A percentile compares a stretch with the other conserved stretches of the same genome.
These are phyloP conservation scores for Pteropus rufus DNA, from an alignment of 2,797 vertebrate genomes.

Conservation along the genomic window DNA sequence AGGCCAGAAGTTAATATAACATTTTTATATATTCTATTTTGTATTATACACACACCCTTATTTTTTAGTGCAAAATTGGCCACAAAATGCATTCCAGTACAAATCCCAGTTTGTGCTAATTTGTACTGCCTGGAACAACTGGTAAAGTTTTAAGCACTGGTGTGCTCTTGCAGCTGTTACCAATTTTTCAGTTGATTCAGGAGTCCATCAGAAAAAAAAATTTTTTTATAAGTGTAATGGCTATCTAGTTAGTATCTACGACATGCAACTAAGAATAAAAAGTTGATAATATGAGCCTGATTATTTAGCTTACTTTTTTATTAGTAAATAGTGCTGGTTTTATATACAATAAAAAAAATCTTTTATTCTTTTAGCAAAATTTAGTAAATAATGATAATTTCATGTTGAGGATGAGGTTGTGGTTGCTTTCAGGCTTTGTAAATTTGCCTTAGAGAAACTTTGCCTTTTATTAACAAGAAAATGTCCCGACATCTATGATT, in stretches of 20 bases:
- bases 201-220: neutral
- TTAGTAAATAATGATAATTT: neutral
- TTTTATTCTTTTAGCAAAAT: constrained; percentile 1
- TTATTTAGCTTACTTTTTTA: neutral
- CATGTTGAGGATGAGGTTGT: neutral
- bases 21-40: neutral
- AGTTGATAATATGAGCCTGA: neutral
- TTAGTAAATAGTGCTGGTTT: neutral
- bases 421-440: neutral
- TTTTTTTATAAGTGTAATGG: neutral
- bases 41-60: neutral
- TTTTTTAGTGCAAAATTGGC: neutral
- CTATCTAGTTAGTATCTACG: neutral
- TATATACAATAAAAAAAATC: neutral
- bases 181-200: neutral
- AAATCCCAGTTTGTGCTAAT: neutral
- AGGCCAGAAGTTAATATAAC: neutral
- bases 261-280: neutral
- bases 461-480: neutral
- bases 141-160: neutral
- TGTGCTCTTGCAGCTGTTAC: neutral
- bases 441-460: neutral
- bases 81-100: neutral
- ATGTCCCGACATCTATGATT: neutral
- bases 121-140: neutral